Evolutionary conservation across 2,797 vertebrate genomes (phyloP).

Genomic region (Miichthys miiuy): DNA sequence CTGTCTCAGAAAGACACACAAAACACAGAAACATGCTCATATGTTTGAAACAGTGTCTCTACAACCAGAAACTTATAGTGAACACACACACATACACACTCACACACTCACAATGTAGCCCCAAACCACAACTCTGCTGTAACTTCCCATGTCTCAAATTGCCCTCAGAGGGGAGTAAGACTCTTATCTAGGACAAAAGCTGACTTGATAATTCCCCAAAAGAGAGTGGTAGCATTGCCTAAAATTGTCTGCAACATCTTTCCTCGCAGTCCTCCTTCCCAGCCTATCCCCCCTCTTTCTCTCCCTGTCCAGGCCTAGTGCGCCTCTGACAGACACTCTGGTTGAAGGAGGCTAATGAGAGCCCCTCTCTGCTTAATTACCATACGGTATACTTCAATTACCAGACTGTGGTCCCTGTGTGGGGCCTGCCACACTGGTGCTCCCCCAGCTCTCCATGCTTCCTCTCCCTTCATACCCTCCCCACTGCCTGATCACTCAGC

Average conservation of each 20-base stretch:
- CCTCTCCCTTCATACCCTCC: conserved; percentile 58
- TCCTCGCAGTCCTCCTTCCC: conserved; percentile 32
- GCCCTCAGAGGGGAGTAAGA: conserved; percentile 73
- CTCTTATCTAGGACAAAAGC: conserved; percentile 82
- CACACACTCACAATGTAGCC: conserved; percentile 55
- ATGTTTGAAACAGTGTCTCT: conserved; percentile 35
- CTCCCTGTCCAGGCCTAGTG: conserved; percentile 49
- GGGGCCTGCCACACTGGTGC: conserved; percentile 66
- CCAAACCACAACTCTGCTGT: conserved; percentile 74
- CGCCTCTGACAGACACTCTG: conserved; percentile 70
- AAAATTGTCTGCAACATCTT: conserved; percentile 61
- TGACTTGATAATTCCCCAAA: conserved; percentile 80
- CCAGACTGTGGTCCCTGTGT: conserved; percentile 75
- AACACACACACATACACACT: conserved; percentile 28
- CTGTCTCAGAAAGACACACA: conserved; percentile 21
- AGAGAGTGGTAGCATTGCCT: conserved; percentile 67
- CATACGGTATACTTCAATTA: conserved; percentile 84
- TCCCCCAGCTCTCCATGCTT: conserved; percentile 67
- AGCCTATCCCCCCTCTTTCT: neutral
- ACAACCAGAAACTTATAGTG: conserved; percentile 41
- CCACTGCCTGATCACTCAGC: conserved; percentile 75
- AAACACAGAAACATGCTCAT: conserved; percentile 41
- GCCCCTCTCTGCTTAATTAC: conserved; percentile 82
- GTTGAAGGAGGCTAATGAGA: conserved; percentile 81
- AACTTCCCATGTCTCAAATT: conserved; percentile 76